Conservation (phyloP, 2,888 invertebrate genomes). For the Campoplex capitator region DNA sequence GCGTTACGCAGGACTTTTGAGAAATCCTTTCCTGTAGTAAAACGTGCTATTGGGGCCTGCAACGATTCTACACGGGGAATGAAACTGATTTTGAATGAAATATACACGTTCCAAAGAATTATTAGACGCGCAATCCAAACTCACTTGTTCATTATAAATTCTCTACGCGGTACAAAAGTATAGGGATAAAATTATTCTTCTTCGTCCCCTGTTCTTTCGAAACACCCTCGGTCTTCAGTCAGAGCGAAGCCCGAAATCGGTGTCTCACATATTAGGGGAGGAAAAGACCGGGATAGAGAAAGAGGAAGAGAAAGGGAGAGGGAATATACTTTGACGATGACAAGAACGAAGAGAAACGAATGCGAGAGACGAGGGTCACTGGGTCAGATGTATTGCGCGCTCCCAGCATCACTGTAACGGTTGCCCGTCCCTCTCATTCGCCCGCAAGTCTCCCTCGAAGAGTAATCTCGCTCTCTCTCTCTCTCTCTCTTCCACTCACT, state of each 20-base stretch:
- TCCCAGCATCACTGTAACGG: slow-evolving; percentile 68
- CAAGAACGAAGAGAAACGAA: slow-evolving; percentile 70
- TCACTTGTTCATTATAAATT: background rate
- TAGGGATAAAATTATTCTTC: slow-evolving; percentile 9
- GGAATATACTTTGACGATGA: slow-evolving; percentile 44
- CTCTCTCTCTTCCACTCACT: slow-evolving; percentile 44
- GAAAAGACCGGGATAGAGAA: slow-evolving; percentile 17
- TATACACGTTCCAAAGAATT: background rate
- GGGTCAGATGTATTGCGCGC: slow-evolving; percentile 82
- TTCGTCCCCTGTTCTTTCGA: background rate
- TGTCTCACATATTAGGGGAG: slow-evolving; percentile 40
- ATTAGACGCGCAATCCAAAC: background rate
- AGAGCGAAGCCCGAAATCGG: slow-evolving; percentile 34
- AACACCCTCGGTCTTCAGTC: slow-evolving; percentile 16
- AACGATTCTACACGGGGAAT: background rate
- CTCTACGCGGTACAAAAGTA: background rate
- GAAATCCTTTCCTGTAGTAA: background rate
- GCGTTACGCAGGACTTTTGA: background rate
- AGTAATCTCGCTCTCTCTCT: slow-evolving; percentile 50
- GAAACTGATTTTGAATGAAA: background rate
- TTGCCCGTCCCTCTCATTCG: slow-evolving; percentile 60
- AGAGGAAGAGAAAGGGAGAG: slow-evolving; percentile 37
- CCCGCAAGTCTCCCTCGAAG: slow-evolving; percentile 57
- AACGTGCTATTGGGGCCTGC: background rate
- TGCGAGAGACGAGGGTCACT: slow-evolving; percentile 80